Evolutionary conservation across 2,888 invertebrate species (phyloP).

Genomic region (Drosophila neutralis): DNA sequence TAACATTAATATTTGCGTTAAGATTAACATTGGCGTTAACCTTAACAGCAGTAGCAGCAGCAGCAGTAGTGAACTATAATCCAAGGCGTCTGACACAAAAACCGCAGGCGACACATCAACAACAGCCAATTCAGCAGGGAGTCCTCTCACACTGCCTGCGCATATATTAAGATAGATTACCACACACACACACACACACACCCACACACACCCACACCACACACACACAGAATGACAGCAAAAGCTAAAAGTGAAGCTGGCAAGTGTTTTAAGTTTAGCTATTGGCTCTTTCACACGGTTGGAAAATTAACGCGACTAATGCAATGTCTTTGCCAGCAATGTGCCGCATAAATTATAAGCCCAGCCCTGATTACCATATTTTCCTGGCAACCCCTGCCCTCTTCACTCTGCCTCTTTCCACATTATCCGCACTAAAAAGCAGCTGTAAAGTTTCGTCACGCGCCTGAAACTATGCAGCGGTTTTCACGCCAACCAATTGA

Average conservation of each 20-base stretch:
- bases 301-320: constrained; percentile 70
- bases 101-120: constrained; percentile 58
- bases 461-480: constrained; percentile 62
- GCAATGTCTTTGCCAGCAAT: constrained; percentile 49
- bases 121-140: constrained; percentile 39
- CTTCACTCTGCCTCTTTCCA: background rate
- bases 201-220: constrained; percentile 22
- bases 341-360: constrained; percentile 72
- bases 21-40: background rate
- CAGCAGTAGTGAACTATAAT: constrained; percentile 40
- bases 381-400: background rate
- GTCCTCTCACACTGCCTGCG: constrained; percentile 39
- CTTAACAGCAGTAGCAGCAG: constrained; percentile 5
- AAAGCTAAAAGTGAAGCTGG: constrained; percentile 41
- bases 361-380: constrained; percentile 34
- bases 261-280: constrained; percentile 17
- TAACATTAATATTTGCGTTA: background rate
- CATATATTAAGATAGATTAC: constrained; percentile 80
- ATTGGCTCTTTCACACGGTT: constrained; percentile 41
- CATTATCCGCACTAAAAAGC: constrained; percentile 19
- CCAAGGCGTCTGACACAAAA: constrained; percentile 49
- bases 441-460: constrained; percentile 50
- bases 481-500: constrained; percentile 48
- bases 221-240: constrained; percentile 48
- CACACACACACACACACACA: constrained; percentile 37